Evolutionary conservation across 2,888 invertebrate genomes (phyloP), one percentile per base, ranked within the genome.

Genomic region (Cordilura impudica): DNA sequence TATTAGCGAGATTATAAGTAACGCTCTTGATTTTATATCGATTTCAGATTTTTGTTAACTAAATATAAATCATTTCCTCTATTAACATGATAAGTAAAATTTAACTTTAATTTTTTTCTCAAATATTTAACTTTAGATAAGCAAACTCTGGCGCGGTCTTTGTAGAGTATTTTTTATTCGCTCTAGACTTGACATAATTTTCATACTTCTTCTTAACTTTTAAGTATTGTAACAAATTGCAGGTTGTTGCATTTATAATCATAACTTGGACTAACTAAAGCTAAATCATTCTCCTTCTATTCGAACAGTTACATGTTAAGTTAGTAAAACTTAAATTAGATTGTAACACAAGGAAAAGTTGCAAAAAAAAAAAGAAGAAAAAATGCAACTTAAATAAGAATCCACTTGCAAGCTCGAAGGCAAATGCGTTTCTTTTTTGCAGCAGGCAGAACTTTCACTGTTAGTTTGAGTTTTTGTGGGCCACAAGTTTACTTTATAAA

Each of bases 261-360:
- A 72, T 56, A 67, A 78, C 72, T 73, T 63, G 31, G 39, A 31
- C 51, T 56, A 73, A 58, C 63, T 78, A 29, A 58, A 69, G 66
- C 72, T 72, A 67, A 78, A 67, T 78, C 61, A 72, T 78, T 14
- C 63, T 78, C 19, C 63, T 56, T 70, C 63, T 56, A 63, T 75
- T 75, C 51, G 56, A 75, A 63, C n/a, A n/a, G n/a, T n/a, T 58
- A 58, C n/a, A 49, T 63, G 63, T 63, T 75, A 75, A 75, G 51
- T 61, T 61, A 8, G 72, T 49, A 73, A 73, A 78, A 78, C 72
- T 78, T 73, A 78, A 78, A 78, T 78, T 78, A 63, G 78, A 78
- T 78, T 78, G 72, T 31, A 58, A 29, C 58, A 51, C 54, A 65
- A 12, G 49, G 23, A 29, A 66, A 58, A 14, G n/a, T n/a, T n/a